Conservation (phyloP, 1,140 invertebrate species). For the Drosophila subpulchrella region DNA sequence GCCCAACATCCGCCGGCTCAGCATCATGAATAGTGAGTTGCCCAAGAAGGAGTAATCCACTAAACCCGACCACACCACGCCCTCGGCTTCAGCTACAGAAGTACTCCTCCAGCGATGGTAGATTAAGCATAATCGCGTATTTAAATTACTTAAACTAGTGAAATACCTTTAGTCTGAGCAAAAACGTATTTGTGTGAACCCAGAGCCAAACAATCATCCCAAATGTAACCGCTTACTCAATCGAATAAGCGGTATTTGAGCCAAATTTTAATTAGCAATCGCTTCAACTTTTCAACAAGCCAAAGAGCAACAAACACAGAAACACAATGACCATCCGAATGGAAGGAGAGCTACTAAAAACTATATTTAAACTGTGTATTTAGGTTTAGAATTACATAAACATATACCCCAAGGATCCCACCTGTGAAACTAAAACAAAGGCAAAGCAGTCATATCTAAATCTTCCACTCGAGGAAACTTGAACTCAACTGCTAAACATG, state of each 20-base stretch:
- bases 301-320: conserved; percentile 1
- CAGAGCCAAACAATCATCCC: conserved; percentile 62
- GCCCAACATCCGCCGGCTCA: conserved; percentile 90
- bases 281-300: conserved; percentile 11
- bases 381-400: conserved; percentile 41
- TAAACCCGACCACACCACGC: conserved; percentile 47
- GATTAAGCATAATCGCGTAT: conserved; percentile 55
- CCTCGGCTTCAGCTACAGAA: conserved; percentile 21
- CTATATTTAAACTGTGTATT: conserved; percentile 23
- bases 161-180: conserved; percentile 54
- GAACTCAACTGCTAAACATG: conserved; percentile 31
- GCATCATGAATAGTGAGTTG: conserved; percentile 86
- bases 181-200: conserved; percentile 35
- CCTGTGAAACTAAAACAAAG: conserved; percentile 56
- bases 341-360: conserved; percentile 10
- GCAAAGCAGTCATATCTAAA: conserved; percentile 63
- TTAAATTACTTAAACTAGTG: conserved; percentile 60
- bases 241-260: conserved; percentile 47
- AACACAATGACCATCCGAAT: conserved; percentile 11
- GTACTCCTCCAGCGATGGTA: conserved; percentile 43
- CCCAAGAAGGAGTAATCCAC: conserved; percentile 74
- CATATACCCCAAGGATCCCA: conserved; percentile 59
- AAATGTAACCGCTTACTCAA: conserved; percentile 57
- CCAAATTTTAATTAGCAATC: conserved; percentile 61
- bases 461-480: conserved; percentile 47